A percentile compares a stretch with the other conserved stretches of the same genome.
Evolutionary conservation across 2,888 invertebrate species (phyloP).

Genomic region (Habrosyne pyritoides): DNA sequence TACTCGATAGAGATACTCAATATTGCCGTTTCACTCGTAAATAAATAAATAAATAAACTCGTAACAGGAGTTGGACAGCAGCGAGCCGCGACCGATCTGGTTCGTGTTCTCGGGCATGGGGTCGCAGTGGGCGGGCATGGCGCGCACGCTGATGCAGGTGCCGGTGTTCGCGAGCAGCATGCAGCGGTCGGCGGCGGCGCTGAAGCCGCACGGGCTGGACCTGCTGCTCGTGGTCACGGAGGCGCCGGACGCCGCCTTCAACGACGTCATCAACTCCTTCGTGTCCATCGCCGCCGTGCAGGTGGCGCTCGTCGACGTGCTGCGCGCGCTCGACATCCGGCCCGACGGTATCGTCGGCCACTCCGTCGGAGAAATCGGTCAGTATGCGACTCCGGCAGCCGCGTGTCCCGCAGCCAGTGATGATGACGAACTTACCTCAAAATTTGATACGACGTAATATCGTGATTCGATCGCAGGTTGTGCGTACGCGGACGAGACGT

Average conservation of each 20-base stretch:
- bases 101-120: conserved; percentile 99
- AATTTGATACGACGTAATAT: too few relatives aligned
- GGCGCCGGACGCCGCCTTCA: conserved; percentile 90
- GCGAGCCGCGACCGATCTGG: conserved; percentile 92
- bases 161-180: conserved; percentile 92
- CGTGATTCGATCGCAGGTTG: conserved; percentile 85
- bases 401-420: too few relatives aligned
- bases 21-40: too few relatives aligned
- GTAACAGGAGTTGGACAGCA: conserved; percentile 61
- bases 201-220: conserved; percentile 92
- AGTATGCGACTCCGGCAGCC: conserved; percentile 23
- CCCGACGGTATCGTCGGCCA: conserved; percentile 99
- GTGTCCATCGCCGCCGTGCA: conserved; percentile 97
- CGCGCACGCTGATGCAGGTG: conserved; percentile 91
- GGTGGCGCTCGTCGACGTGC: conserved; percentile 96
- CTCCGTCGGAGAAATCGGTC: conserved; percentile 94
- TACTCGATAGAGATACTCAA: too few relatives aligned
- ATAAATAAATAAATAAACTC: too few relatives aligned
- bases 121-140: conserved; percentile 99
- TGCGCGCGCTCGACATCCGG: conserved; percentile 88
- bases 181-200: conserved; percentile 88
- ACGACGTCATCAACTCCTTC: conserved; percentile 95
- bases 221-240: conserved; percentile 91
- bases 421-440: too few relatives aligned
- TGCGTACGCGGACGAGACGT: conserved; percentile 97